Conservation (phyloP, 1,140 invertebrate genomes). For the Dermatophagoides farinae region DNA sequence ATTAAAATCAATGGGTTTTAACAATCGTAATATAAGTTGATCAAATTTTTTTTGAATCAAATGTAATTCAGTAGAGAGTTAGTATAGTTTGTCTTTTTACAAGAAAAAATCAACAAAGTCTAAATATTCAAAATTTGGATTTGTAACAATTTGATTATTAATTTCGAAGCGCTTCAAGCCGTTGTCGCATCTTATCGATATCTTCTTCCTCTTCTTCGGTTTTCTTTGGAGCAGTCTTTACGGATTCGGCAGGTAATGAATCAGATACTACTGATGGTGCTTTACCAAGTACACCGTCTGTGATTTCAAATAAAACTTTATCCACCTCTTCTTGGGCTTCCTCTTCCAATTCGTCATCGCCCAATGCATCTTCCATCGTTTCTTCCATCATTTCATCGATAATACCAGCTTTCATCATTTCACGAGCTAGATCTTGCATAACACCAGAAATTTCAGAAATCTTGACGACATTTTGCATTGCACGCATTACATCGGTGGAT, state of each 20-base stretch:
- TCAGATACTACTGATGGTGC: conserved; percentile 44
- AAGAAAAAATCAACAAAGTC: too few relatives aligned
- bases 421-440: conserved; percentile 92
- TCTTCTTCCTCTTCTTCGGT: conserved; percentile 56
- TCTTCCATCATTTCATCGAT: conserved; percentile 99
- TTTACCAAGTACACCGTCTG: conserved; percentile 57
- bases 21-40: too few relatives aligned
- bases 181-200: conserved; percentile 59
- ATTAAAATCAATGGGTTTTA: too few relatives aligned
- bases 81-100: too few relatives aligned
- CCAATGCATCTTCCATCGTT: conserved; percentile 59
- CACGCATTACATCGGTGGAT: conserved; percentile 89
- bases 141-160: conserved; percentile 30
- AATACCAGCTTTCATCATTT: conserved; percentile 98
- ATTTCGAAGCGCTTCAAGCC: conserved; percentile 58
- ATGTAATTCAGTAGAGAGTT: too few relatives aligned
- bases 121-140: too few relatives aligned
- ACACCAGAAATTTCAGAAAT: conserved; percentile 81
- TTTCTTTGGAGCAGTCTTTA: conserved; percentile 35
- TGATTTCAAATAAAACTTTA: conserved; percentile 88
- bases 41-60: too few relatives aligned
- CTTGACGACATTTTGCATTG: conserved; percentile 74
- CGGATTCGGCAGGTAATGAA: conserved; percentile 26
- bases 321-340: conserved; percentile 80
- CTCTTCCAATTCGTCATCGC: conserved; percentile 73